phyloP scores from a whole-genome alignment of 2,113 vertebrate species.

The Irena cyanogastra region DNA sequence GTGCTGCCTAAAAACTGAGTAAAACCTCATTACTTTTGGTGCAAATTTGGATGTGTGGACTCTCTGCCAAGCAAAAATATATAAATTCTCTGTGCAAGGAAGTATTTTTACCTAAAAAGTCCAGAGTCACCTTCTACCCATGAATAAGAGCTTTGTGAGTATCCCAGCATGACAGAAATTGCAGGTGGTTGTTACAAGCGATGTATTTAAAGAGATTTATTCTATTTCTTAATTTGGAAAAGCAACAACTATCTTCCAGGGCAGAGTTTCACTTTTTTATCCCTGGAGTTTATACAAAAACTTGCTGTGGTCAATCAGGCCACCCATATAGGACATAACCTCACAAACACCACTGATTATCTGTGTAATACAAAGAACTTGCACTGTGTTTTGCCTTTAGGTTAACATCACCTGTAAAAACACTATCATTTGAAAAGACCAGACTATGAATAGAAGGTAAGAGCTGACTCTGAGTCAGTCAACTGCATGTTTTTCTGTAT shows the following conservation, averaged over 20 bases:
- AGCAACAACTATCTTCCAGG: neutral
- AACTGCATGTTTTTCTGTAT: neutral
- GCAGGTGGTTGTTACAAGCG: neutral
- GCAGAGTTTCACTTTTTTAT: neutral
- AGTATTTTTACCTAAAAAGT: neutral
- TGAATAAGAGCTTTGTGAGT: neutral
- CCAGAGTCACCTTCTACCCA: neutral
- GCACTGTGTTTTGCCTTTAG: neutral
- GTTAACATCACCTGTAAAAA: constrained; percentile 15
- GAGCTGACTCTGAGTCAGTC: neutral
- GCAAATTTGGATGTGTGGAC: neutral
- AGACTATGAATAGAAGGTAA: neutral
- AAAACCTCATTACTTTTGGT: neutral
- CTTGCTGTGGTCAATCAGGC: neutral
- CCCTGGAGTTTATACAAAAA: neutral
- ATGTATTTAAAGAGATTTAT: neutral
- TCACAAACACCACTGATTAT: neutral
- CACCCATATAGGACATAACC: neutral
- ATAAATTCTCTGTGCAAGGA: neutral
- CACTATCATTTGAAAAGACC: neutral
- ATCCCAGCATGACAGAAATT: neutral
- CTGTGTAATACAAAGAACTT: neutral
- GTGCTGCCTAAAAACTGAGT: neutral
- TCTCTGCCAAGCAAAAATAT: neutral
- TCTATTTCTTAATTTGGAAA: neutral